Percentiles rank a stretch among this genome's conserved stretches.
These are phyloP conservation scores for Indicator maculatus DNA, from an alignment of 2,113 vertebrate species.

Conservation along the genomic window DNA sequence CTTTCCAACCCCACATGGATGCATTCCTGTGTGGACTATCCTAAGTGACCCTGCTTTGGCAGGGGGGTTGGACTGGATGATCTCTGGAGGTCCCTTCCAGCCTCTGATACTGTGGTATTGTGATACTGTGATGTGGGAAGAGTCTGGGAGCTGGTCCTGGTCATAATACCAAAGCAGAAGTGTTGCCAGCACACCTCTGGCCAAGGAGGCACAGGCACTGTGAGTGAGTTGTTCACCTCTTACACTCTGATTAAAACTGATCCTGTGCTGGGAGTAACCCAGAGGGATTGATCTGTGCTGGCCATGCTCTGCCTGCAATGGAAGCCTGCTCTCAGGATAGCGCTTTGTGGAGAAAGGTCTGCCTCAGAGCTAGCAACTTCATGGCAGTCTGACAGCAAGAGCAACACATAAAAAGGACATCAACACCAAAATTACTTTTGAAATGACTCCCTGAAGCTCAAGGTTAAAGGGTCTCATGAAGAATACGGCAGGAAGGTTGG, in stretches of 20 bases:
- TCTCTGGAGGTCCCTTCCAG: too few relatives aligned
- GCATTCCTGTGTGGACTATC: too few relatives aligned
- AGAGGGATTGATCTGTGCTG: not conserved
- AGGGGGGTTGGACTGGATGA: too few relatives aligned
- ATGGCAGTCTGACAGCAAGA: not conserved
- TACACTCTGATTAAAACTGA: not conserved
- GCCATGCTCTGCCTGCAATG: not conserved
- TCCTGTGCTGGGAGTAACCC: not conserved
- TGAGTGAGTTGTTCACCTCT: rapidly evolving
- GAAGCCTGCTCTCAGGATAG: not conserved
- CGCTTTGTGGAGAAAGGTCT: not conserved
- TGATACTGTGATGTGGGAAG: too few relatives aligned
- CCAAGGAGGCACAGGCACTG: not conserved
- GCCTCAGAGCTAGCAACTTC: not conserved
- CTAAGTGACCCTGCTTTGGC: too few relatives aligned
- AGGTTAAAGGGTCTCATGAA: not conserved
- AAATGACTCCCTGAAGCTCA: not conserved
- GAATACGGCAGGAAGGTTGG: not conserved
- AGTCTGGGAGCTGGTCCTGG: too few relatives aligned
- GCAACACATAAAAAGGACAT: not conserved
- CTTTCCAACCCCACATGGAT: too few relatives aligned
- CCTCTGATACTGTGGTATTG: too few relatives aligned
- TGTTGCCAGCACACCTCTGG: not conserved
- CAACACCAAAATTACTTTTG: not conserved
- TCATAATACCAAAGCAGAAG: too few relatives aligned